These are phyloP conservation scores for Podiceps cristatus DNA, from an alignment of 2,113 vertebrate species.

Conservation along the genomic window DNA sequence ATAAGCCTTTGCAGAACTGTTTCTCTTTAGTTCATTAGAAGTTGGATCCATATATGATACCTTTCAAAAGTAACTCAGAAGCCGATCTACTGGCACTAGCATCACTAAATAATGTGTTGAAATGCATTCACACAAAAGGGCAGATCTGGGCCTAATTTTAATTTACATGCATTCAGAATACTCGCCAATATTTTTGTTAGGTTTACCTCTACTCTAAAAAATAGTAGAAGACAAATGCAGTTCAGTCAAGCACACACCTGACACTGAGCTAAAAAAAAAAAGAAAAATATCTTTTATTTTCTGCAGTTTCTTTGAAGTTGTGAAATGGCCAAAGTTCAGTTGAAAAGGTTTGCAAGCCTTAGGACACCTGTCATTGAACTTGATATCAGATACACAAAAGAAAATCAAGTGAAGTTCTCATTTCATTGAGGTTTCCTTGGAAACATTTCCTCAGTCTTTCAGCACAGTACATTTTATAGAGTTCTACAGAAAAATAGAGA, in stretches of 20 bases:
- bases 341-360: background rate
- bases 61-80: background rate
- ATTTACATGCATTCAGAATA: background rate
- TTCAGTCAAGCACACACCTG: background rate
- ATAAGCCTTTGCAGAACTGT: background rate
- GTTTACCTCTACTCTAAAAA: background rate
- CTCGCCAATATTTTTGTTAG: background rate
- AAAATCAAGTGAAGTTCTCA: background rate
- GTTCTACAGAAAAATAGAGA: background rate
- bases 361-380: background rate
- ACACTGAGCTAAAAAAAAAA: background rate
- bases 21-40: background rate
- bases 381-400: background rate
- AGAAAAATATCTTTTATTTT: background rate
- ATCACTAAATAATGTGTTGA: background rate
- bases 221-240: fast-evolving
- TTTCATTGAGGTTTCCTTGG: background rate
- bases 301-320: background rate
- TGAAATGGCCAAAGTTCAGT: background rate
- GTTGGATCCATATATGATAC: background rate
- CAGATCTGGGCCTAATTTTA: background rate
- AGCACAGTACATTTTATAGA: background rate
- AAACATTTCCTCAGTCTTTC: background rate
- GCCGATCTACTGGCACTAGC: background rate
- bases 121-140: background rate